Base-by-base conservation (phyloP, 2,888 invertebrate genomes). In the Poecilobothrus nobilitatus region DNA sequence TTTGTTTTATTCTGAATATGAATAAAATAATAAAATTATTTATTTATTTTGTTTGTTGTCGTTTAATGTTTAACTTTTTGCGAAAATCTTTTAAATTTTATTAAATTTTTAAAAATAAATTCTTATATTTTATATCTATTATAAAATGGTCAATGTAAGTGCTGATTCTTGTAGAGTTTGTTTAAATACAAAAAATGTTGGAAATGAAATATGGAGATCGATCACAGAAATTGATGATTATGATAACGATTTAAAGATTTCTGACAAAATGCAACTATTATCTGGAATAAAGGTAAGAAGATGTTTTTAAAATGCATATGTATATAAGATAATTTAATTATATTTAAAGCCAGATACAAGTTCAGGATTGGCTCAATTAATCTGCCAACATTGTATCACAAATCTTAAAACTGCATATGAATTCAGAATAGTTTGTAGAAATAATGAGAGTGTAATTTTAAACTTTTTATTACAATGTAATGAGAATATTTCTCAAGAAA, bases 201-300 rank as follows among this genome's bases (percentile, higher is more conserved):
- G 22, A 63, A 22, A 27, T 22, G 63, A 63, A 27, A 27, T 22
- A 27, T 63, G 63, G 63, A 63, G 15, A 63, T 27, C 22, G 5
- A 63, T 63, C 12, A 27, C 22, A 7, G 63, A 63, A 63, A 63
- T 15, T n/a, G 63, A 53, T 53, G 53, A 53, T 53, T 53, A 63
- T 15, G 6, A 1, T 10, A 27, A 63, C 27, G 18, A 63, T 27
- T 3, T 63, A 63, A 18, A 22, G 2, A 63, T 63, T 18, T 22
- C 15, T 27, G 63, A 63, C 27, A 63, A 63, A 63, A 27, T 63
- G 12, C 12, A 22, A 18, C 1, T 63, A 5, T 27, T 22, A 15
- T 27, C 63, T 27, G 63, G 27, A 63, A 27, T 63, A 27, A 63
- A 9, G 6, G 63, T 27, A 27, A 63, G 20, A 15, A 4, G 12